Evolutionary conservation across 2,888 invertebrate genomes (phyloP).

Genomic region (Spodoptera exigua): DNA sequence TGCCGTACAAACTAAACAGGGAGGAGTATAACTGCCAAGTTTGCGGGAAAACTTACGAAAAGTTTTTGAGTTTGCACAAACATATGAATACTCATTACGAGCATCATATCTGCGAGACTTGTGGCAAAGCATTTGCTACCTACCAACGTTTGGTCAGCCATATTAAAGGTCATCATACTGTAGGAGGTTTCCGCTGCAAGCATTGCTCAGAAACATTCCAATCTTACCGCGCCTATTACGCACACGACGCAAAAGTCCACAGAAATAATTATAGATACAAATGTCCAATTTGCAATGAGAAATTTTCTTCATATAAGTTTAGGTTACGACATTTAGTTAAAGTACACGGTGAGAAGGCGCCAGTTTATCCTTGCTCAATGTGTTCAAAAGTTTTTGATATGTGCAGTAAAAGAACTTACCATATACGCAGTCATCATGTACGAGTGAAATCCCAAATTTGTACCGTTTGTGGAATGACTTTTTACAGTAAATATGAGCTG

Average conservation of each 20-base stretch:
- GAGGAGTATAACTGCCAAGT: conserved; percentile 81
- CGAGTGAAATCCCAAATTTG: conserved; percentile 86
- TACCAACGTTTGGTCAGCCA: conserved; percentile 83
- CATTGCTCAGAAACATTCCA: conserved; percentile 76
- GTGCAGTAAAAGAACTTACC: conserved; percentile 81
- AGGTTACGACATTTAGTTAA: conserved; percentile 79
- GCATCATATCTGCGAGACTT: conserved; percentile 84
- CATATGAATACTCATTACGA: conserved; percentile 86
- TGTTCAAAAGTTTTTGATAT: conserved; percentile 83
- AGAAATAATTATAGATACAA: conserved; percentile 82
- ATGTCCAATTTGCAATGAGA: conserved; percentile 84
- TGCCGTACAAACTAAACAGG: conserved; percentile 82
- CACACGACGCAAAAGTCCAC: conserved; percentile 80
- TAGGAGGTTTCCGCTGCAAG: conserved; percentile 80
- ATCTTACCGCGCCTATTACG: conserved; percentile 76
- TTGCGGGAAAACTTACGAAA: conserved; percentile 82
- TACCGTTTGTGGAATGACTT: conserved; percentile 86
- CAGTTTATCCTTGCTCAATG: conserved; percentile 80
- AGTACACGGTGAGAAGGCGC: conserved; percentile 81
- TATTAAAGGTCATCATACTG: conserved; percentile 79
- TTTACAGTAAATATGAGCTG: conserved; percentile 87
- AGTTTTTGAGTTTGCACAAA: conserved; percentile 82
- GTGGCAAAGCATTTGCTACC: conserved; percentile 83
- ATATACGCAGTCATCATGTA: conserved; percentile 81
- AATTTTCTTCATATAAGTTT: conserved; percentile 82